Evolutionary conservation across 2,888 invertebrate genomes (phyloP).

Genomic region (Ormyrus rosae): DNA sequence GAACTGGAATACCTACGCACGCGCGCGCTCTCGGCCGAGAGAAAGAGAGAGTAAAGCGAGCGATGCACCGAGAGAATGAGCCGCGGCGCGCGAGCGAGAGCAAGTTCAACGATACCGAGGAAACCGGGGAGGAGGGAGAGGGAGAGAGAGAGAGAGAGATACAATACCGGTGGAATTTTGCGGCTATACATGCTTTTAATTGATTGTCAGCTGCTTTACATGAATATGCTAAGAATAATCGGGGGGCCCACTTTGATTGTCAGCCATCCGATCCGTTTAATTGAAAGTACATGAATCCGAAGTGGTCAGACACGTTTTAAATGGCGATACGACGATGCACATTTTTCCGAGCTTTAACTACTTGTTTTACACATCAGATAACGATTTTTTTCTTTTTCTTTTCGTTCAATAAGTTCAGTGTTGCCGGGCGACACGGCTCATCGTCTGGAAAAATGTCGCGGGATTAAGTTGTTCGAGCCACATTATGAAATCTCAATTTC

Average conservation of each 20-base stretch:
- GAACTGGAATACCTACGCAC: constrained; percentile 42
- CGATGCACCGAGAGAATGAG: constrained; percentile 26
- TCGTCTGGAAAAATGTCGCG: too few species aligned
- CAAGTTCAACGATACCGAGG: constrained; percentile 34
- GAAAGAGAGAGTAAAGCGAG: constrained; percentile 32
- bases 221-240: constrained; percentile 29
- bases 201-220: not conserved
- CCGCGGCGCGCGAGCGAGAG: not conserved
- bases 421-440: too few species aligned
- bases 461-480: too few species aligned
- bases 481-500: too few species aligned
- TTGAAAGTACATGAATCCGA: constrained; percentile 24
- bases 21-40: not conserved
- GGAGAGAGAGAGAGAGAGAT: not conserved
- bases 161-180: constrained; percentile 19
- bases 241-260: constrained; percentile 3
- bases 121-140: not conserved
- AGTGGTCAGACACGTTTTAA: constrained; percentile 26
- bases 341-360: constrained; percentile 2
- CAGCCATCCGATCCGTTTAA: constrained; percentile 10
- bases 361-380: constrained; percentile 18
- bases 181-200: not conserved
- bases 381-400: not conserved
- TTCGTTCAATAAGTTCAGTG: too few species aligned
- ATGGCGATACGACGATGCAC: not conserved